Percentiles rank a stretch among this genome's conserved stretches.
Conservation (phyloP, 2,888 invertebrate species). For the Chesias legatella region DNA sequence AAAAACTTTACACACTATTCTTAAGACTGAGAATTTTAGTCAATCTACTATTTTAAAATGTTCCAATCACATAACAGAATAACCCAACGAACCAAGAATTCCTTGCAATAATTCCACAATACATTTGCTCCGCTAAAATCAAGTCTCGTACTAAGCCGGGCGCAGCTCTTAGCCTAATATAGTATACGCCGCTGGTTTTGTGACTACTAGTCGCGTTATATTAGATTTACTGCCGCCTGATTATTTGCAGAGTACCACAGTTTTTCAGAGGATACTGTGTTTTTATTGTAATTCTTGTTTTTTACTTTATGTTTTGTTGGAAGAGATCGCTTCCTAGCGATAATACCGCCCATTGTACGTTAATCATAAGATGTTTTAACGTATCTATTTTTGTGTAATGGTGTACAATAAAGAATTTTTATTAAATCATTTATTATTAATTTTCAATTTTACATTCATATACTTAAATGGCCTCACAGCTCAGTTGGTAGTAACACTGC, state of each 20-base stretch:
- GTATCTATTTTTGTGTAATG: too few species aligned
- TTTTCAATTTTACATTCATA: too few species aligned
- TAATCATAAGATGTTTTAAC: too few species aligned
- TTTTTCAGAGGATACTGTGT: slow-evolving; percentile 16
- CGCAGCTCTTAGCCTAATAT: slow-evolving; percentile 45
- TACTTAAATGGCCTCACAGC: too few species aligned
- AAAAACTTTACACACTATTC: too few species aligned
- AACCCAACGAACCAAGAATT: slow-evolving; percentile 17
- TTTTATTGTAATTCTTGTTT: background rate
- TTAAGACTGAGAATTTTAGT: too few species aligned
- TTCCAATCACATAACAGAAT: slow-evolving; percentile 14
- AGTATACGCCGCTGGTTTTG: slow-evolving; percentile 60
- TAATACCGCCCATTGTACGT: too few species aligned
- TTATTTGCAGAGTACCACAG: slow-evolving; percentile 56
- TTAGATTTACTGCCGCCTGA: slow-evolving; percentile 73
- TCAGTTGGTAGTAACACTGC: too few species aligned
- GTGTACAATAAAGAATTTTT: too few species aligned
- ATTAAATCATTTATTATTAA: too few species aligned
- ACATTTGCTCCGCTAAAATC: slow-evolving; percentile 25
- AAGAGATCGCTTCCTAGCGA: too few species aligned
- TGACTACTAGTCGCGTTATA: slow-evolving; percentile 62
- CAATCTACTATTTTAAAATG: background rate
- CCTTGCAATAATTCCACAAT: slow-evolving; percentile 12
- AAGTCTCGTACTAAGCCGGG: slow-evolving; percentile 25
- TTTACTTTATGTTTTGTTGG: background rate